Evolutionary conservation across 2,113 vertebrate genomes (phyloP).

Genomic region (Centrocercus urophasianus): DNA sequence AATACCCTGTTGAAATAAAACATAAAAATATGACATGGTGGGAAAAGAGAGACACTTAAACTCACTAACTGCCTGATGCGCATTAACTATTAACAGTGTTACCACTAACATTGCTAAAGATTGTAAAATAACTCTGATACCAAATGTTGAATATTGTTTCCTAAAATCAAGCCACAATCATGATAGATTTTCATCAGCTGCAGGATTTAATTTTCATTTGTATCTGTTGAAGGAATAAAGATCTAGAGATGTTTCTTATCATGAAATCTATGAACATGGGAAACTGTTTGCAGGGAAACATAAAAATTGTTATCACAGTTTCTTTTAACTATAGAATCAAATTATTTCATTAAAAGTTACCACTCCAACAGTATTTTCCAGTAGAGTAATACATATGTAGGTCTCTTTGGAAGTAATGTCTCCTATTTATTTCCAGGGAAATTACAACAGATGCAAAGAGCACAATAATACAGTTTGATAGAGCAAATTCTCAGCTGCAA

Average conservation of each 20-base stretch:
- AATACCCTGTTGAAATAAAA: background rate
- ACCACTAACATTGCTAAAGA: background rate
- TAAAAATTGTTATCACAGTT: background rate
- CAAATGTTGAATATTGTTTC: background rate
- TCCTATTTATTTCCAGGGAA: too few relatives aligned
- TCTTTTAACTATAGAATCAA: background rate
- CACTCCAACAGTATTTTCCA: background rate
- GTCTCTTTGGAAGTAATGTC: too few relatives aligned
- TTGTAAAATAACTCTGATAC: background rate
- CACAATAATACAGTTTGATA: too few relatives aligned
- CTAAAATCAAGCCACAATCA: background rate
- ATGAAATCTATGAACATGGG: background rate
- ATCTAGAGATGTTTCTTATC: background rate
- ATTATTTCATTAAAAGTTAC: background rate
- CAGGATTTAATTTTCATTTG: background rate
- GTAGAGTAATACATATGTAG: background rate
- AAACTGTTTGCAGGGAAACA: background rate
- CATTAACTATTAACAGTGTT: background rate
- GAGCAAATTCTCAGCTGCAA: too few relatives aligned
- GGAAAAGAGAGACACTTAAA: background rate
- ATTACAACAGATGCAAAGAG: too few relatives aligned
- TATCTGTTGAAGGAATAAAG: background rate
- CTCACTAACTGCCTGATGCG: background rate
- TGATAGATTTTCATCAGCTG: background rate
- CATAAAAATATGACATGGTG: background rate